Evolutionary conservation across 2,888 invertebrate genomes (phyloP), one percentile per base, ranked within the genome.

Genomic region (Dicranocentrus wangi): DNA sequence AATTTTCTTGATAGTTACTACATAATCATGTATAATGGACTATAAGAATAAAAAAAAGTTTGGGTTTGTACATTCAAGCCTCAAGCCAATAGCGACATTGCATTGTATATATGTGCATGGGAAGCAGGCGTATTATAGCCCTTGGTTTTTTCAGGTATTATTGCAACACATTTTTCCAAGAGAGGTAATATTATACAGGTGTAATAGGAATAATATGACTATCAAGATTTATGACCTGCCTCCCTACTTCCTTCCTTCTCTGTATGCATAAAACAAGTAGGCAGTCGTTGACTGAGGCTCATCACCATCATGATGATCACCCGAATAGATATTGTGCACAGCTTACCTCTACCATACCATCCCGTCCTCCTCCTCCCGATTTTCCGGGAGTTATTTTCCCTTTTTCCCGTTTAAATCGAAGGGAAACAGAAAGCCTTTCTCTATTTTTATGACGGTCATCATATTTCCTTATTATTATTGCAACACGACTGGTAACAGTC

Each of bases 151-250:
- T 32, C 10, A 32, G 32, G 32, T 32, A 32, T 32, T 32, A 32
- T 32, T 32, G 32, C 32, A 10, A 10, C 32, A 32, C 3, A 7
- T 32, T 32, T 32, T 32, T 32, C 32, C n/a, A n/a, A n/a, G n/a
- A n/a, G n/a, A n/a, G n/a, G n/a, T n/a, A n/a, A 17, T 47, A 47
- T 55, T 21, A 15, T 55, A 21, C 55, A 55, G 55, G 32, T 61
- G 70, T 58, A 7, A 42, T 42, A 70, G 47, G 53, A 42, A 27
- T 47, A 32, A 47, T 63, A 71, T 60, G 47, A 71, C 61, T 68
- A 73, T 78, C 53, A 82, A 77, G 82, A 82, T 82, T 82, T 82
- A 82, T 82, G 77, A 69, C 60, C 66, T 76, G 81, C 25, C 75
- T 63, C 47, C 51, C 65, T 32, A 51, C 65, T 75, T 65, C 75